Evolutionary conservation across 2,888 invertebrate species (phyloP).

Genomic region (Cloeon dipterum): DNA sequence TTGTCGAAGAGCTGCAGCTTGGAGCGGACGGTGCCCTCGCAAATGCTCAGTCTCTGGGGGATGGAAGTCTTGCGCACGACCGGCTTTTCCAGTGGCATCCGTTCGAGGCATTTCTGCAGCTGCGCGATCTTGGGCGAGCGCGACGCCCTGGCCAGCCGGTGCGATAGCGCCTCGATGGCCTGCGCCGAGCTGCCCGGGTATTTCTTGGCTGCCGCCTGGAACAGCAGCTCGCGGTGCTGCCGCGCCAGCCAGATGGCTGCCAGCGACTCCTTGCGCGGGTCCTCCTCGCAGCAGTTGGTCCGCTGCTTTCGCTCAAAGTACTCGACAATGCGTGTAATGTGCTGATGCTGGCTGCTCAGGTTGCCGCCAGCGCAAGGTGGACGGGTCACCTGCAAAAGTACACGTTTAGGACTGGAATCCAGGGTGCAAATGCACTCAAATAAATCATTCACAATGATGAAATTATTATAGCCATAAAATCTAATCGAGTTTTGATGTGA

Average conservation of each 20-base stretch:
- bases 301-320: conserved; percentile 55
- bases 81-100: conserved; percentile 5
- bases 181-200: background rate
- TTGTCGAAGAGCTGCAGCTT: conserved; percentile 71
- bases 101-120: conserved; percentile 9
- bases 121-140: conserved; percentile 10
- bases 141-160: background rate
- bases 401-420: too few relatives aligned
- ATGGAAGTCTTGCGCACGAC: conserved; percentile 19
- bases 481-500: too few relatives aligned
- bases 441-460: too few relatives aligned
- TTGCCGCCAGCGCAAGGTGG: background rate
- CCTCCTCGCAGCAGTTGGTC: conserved; percentile 1
- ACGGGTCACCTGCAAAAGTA: background rate
- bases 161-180: background rate
- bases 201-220: conserved; percentile 3
- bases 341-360: conserved; percentile 21
- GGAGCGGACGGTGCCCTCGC: conserved; percentile 68
- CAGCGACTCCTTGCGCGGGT: conserved; percentile 1
- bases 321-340: conserved; percentile 66
- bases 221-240: conserved; percentile 7
- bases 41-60: conserved; percentile 46
- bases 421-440: too few relatives aligned
- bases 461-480: too few relatives aligned
- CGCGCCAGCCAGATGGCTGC: background rate